A percentile compares a stretch with the other conserved stretches of the same genome.
These are phyloP conservation scores for Phrynocephalus forsythii DNA, from an alignment of 2,797 vertebrate genomes.

Conservation along the genomic window DNA sequence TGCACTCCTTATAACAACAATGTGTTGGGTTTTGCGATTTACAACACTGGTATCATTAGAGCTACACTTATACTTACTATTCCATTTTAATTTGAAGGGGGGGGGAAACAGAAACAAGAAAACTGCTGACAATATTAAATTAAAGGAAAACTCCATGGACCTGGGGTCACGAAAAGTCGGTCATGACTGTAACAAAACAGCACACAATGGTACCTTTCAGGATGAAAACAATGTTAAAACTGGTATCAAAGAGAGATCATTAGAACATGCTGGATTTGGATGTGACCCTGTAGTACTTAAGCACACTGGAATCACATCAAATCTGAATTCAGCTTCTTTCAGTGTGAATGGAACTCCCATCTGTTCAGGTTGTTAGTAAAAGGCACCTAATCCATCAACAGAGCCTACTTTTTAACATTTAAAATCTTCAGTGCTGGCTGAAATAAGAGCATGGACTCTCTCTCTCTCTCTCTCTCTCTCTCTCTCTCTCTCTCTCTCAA, in stretches of 20 bases:
- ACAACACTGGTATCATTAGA: conserved; percentile 69
- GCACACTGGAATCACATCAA: too few species aligned
- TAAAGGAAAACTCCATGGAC: conserved; percentile 43
- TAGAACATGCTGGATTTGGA: background rate
- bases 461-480: too few species aligned
- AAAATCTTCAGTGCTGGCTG: background rate
- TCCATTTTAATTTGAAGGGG: conserved; percentile 39
- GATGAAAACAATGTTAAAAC: conserved; percentile 49
- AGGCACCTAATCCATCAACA: background rate
- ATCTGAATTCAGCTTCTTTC: background rate
- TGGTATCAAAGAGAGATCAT: conserved; percentile 15
- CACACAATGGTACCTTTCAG: conserved; percentile 42
- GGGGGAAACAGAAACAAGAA: conserved; percentile 26
- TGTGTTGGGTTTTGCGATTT: conserved; percentile 65
- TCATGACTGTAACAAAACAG: too few species aligned
- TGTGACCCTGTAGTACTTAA: background rate
- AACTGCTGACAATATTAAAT: conserved; percentile 64
- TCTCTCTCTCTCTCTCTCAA: too few species aligned
- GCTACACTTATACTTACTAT: conserved; percentile 62
- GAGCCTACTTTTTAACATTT: too few species aligned
- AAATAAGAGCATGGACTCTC: background rate
- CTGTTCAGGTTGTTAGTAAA: background rate
- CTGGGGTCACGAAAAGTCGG: too few species aligned
- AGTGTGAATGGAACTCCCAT: background rate
- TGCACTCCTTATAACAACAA: conserved; percentile 67